A percentile compares a stretch with the other conserved stretches of the same genome.
Evolutionary conservation across 2,797 vertebrate genomes (phyloP).

Genomic region (Chelon labrosus): DNA sequence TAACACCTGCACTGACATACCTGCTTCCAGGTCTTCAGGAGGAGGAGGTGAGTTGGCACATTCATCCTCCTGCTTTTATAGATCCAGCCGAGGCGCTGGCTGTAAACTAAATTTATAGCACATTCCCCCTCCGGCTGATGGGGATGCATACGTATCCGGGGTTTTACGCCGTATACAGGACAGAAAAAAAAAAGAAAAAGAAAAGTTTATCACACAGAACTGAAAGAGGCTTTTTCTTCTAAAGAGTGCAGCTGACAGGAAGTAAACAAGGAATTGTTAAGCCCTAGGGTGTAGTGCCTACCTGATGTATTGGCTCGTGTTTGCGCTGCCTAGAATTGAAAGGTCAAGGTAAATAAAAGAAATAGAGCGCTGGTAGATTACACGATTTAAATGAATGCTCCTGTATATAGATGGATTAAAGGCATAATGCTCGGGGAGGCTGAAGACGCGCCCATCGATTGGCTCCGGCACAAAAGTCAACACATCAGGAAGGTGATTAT

Average conservation of each 20-base stretch:
- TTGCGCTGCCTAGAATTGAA: constrained; percentile 37
- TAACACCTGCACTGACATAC: constrained; percentile 30
- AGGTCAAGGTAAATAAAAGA: constrained; percentile 56
- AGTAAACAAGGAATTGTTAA: constrained; percentile 57
- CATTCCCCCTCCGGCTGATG: not conserved
- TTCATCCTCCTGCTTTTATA: constrained; percentile 57
- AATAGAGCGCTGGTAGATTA: constrained; percentile 25
- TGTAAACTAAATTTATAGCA: not conserved
- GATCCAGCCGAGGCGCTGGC: not conserved
- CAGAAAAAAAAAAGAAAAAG: constrained; percentile 25
- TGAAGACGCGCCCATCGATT: constrained; percentile 15
- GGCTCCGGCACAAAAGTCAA: not conserved
- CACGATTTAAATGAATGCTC: constrained; percentile 9
- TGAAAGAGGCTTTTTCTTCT: constrained; percentile 30
- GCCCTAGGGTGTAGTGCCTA: constrained; percentile 35
- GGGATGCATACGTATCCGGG: constrained; percentile 18
- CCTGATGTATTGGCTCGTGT: constrained; percentile 37
- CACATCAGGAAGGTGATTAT: not conserved
- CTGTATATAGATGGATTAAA: constrained; percentile 50
- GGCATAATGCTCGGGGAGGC: not conserved
- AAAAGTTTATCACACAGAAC: constrained; percentile 20
- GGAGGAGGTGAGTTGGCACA: constrained; percentile 29
- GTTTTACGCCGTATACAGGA: not conserved
- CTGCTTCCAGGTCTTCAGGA: constrained; percentile 38
- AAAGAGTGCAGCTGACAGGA: constrained; percentile 28